A percentile compares a stretch with the other conserved stretches of the same genome.
phyloP scores from a whole-genome alignment of 2,113 vertebrate species.

The Aldabrachelys gigantea region DNA sequence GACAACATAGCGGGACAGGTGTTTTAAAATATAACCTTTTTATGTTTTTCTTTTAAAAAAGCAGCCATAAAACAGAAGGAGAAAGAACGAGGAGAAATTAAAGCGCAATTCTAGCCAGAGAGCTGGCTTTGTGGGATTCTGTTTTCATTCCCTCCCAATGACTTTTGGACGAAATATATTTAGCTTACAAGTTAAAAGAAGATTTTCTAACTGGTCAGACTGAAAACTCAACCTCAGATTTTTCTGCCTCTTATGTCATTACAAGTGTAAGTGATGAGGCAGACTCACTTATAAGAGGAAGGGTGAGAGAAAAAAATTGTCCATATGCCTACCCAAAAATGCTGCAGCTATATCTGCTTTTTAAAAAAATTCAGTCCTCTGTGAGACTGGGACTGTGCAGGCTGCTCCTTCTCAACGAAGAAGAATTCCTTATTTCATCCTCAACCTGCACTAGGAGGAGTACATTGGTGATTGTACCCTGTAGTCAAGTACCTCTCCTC shows the following conservation, averaged over 20 bases:
- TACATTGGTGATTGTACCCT: not conserved
- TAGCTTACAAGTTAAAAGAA: not conserved
- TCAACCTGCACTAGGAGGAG: not conserved
- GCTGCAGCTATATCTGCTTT: not conserved
- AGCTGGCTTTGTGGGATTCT: not conserved
- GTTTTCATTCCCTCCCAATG: not conserved
- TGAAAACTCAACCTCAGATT: not conserved
- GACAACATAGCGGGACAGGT: not conserved
- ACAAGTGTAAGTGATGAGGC: not conserved
- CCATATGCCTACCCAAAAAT: not conserved
- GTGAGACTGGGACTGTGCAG: not conserved
- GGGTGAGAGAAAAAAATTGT: not conserved
- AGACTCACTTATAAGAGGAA: not conserved
- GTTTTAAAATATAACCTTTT: not conserved
- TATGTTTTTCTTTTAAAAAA: not conserved
- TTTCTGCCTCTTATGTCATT: not conserved
- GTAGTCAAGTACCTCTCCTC: not conserved
- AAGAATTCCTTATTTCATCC: not conserved
- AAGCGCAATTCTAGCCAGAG: not conserved
- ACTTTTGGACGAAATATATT: not conserved
- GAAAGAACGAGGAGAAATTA: not conserved
- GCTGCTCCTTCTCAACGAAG: not conserved
- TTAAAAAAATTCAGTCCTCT: not conserved
- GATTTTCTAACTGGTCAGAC: not conserved
- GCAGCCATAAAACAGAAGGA: not conserved